Base-by-base conservation (phyloP, 2,113 vertebrate species). In the Marmota monax region DNA sequence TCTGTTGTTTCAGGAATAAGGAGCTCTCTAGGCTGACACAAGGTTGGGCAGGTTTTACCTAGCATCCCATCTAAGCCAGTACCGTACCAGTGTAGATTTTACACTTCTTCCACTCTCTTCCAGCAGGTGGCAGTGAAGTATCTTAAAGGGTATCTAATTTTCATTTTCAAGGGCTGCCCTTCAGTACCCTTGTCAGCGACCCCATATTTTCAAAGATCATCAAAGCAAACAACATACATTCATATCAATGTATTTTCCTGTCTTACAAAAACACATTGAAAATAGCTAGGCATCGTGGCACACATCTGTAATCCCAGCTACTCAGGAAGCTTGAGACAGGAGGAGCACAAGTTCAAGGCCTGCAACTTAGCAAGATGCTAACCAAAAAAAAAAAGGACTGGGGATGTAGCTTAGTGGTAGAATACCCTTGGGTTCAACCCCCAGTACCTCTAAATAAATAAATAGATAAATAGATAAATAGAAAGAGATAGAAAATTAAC, bases 71-170 rank as follows among this genome's bases (percentile, higher is more conserved):
- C n/a, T 34, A 25, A 18, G 32, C 3, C 5, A 16, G 48, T 34
- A 11, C 32, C 1, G 45, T 18, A 0, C n/a, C 87, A 3, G 5
- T 14, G 23, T 20, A 42, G 82, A 58, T 42, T n/a, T 56, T 70
- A 72, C 11, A 22, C n/a, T 56, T 67, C 85, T 70, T 56, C 73
- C 79, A 17, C 37, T 56, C 7, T 25, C n/a, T 78, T 83, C 97
- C 97, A 96, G 96, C 78, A 98, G 97, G 79, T 84, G 97, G 97
- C 96, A 95, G 93, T 88, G 27, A 39, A 87, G 86, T 34, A 53
- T 86, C 45, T 95, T 58, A 51, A 51, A 27, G 18, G 17, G 2
- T 17, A 7, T 29, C 69, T 37, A n/a, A 14, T 34, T 34, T 18
- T 70, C 67, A 70, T 70, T 29, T 70, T 58, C 56, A 58, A n/a